These are phyloP conservation scores for Lordiphosa fenestrarum DNA, from an alignment of 2,888 invertebrate genomes.

Conservation along the genomic window DNA sequence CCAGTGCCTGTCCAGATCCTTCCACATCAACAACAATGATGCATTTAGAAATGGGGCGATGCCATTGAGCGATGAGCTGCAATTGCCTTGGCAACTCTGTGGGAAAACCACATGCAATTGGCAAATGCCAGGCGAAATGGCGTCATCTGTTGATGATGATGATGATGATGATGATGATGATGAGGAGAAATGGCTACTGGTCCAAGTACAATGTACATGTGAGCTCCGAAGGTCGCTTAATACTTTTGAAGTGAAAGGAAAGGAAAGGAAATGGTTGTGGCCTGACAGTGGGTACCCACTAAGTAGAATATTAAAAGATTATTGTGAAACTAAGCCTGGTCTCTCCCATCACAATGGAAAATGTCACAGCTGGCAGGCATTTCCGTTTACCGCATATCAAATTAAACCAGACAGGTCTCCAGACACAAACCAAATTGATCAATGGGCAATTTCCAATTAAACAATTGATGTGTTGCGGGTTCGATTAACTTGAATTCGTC, in stretches of 20 bases:
- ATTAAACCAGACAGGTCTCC: conserved; percentile 5
- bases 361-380: conserved; percentile 8
- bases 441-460: conserved; percentile 52
- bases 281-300: too few species aligned
- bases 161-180: not conserved
- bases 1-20: not conserved
- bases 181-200: not conserved
- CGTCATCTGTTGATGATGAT: conserved; percentile 8
- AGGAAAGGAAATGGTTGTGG: too few species aligned
- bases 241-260: too few species aligned
- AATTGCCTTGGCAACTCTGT: conserved; percentile 7
- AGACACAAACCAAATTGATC: conserved; percentile 1
- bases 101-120: conserved; percentile 6
- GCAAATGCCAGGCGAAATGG: conserved; percentile 6
- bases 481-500: conserved; percentile 45
- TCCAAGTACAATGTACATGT: too few species aligned
- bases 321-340: too few species aligned
- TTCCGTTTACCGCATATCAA: conserved; percentile 29
- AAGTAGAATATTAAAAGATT: too few species aligned
- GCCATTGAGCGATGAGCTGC: not conserved
- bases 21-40: not conserved
- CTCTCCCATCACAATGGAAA: too few species aligned
- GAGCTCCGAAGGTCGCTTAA: too few species aligned
- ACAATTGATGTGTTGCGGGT: conserved; percentile 44
- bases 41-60: not conserved